Evolutionary conservation across 2,113 vertebrate genomes (phyloP), one percentile per base, ranked within the genome.

Genomic region (Mus pahari): DNA sequence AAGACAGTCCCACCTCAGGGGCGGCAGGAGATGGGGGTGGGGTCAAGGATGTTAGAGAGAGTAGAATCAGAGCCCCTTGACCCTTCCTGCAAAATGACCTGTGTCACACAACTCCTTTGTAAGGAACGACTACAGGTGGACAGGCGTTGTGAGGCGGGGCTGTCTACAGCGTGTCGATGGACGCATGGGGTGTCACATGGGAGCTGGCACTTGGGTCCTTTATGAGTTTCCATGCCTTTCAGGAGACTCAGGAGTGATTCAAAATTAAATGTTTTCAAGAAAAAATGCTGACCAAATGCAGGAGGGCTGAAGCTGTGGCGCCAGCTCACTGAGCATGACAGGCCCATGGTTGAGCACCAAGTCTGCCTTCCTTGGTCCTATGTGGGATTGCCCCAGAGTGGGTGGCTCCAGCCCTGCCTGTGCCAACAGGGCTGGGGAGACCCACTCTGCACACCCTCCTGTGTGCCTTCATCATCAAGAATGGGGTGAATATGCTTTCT

Each of bases 1-100:
- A 68, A 60, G 42, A 39, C 7, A 11, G 19, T 22, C 7, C 19
- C 45, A 33, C 42, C 5, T 11, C 13, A 1, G 1, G 0, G 8
- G 60, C 42, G 33, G 33, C 1, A 2, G 13, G 17, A 33, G 60
- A 11, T 26, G 11, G 53, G 53, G 53, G 53, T 11, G 2, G 11
- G 11, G 53, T 53, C 22, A 4, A 45, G 45, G 42, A 36, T 24
- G 5, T 7, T 19, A 12, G 36, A 58, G 28, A 68, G 83, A 50
- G 36, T 14, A 50, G 45, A 68, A 53, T 3, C 31, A 16, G 19
- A 53, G 64, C 31, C 33, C 58, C 55, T 84, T 64, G 64, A 19
- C 33, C 58, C 36, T 84, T 64, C 60, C 60, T 22, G 17, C 79
- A 42, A 42, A 11, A 22, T 7, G n/a, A 39, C 36, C n/a, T 7